Percentiles rank a stretch among this genome's conserved stretches.
These are phyloP conservation scores for Campoplex capitator DNA, from an alignment of 2,888 invertebrate species.

Conservation along the genomic window DNA sequence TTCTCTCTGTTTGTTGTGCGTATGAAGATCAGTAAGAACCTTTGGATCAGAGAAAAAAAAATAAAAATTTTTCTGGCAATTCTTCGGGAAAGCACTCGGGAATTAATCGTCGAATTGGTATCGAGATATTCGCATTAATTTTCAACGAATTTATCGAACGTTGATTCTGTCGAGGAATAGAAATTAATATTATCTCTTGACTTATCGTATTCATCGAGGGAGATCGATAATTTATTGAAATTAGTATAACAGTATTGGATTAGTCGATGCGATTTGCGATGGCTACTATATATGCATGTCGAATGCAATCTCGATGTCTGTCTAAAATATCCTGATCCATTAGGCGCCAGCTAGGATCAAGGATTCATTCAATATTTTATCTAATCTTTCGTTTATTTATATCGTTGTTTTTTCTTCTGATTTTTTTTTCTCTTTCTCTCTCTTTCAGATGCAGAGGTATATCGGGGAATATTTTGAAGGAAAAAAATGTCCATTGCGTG, in stretches of 20 bases:
- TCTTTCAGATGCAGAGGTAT: background rate
- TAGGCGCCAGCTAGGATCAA: slow-evolving; percentile 59
- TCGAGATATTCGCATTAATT: background rate
- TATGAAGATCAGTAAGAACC: slow-evolving; percentile 1
- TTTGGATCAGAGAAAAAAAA: background rate
- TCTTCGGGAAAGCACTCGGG: background rate
- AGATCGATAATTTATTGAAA: background rate
- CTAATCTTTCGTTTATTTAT: slow-evolving; percentile 36
- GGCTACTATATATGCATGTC: too few relatives aligned
- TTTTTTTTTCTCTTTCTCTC: background rate
- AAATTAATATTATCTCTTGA: background rate
- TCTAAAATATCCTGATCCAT: slow-evolving; percentile 55
- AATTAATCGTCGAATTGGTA: background rate
- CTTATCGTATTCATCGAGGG: background rate
- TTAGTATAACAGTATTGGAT: background rate
- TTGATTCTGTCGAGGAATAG: background rate
- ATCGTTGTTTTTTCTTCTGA: background rate
- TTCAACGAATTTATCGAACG: background rate
- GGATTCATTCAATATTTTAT: slow-evolving; percentile 52
- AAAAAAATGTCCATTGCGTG: slow-evolving; percentile 16
- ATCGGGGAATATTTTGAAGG: slow-evolving; percentile 2
- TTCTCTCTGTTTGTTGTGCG: background rate
- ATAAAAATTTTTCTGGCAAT: background rate
- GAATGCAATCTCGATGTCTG: background rate
- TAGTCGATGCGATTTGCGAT: background rate